Percentiles rank a stretch among this genome's conserved stretches.
Conservation (phyloP, 2,113 vertebrate species). For the Cyphomyrus discorhynchus region DNA sequence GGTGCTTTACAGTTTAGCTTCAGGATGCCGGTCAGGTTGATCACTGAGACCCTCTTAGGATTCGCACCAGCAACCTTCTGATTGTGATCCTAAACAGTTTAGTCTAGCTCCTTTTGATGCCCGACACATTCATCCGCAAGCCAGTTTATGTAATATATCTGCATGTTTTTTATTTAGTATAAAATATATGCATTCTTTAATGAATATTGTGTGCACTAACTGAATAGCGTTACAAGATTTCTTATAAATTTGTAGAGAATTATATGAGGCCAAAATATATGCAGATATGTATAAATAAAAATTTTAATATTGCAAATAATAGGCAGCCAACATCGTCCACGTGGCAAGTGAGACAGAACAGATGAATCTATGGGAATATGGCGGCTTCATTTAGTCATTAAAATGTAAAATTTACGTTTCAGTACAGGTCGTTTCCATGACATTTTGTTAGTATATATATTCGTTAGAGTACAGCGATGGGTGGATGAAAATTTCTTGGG, state of each 20-base stretch:
- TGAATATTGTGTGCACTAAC: not conserved
- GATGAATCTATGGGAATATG: not conserved
- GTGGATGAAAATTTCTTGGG: not conserved
- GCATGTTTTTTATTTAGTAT: not conserved
- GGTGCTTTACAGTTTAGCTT: not conserved
- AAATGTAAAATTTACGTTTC: constrained; percentile 35
- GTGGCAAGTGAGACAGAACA: not conserved
- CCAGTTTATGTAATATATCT: not conserved
- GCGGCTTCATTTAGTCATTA: not conserved
- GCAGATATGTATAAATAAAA: constrained; percentile 3
- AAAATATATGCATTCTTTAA: not conserved
- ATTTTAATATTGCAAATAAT: not conserved
- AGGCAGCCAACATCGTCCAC: not conserved
- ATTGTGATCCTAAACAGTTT: not conserved
- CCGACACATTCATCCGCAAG: not conserved
- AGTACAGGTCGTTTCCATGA: constrained; percentile 10
- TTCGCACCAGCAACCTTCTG: not conserved
- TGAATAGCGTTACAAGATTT: not conserved
- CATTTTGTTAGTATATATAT: not conserved
- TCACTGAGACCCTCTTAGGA: not conserved
- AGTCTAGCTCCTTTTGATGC: not conserved
- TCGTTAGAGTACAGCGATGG: not conserved
- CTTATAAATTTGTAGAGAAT: not conserved
- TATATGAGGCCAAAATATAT: not conserved
- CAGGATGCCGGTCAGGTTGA: not conserved